Percentiles rank a stretch among this genome's conserved stretches.
Conservation (phyloP, 1,140 invertebrate genomes). For the Eulimnadia texana region DNA sequence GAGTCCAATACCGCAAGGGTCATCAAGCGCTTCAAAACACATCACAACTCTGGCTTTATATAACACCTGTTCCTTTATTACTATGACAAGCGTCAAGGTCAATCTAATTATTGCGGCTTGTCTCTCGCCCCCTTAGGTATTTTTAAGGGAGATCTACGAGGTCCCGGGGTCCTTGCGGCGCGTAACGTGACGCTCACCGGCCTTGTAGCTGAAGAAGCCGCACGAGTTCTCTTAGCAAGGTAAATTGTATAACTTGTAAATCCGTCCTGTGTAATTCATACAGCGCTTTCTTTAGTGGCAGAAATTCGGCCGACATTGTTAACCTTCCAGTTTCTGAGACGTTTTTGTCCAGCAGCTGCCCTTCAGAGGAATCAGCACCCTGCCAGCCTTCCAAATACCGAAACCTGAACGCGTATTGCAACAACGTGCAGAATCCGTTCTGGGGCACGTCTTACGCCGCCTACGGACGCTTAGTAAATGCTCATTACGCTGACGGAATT, state of each 20-base stretch:
- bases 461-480: constrained; percentile 33
- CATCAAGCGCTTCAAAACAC: background rate
- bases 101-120: background rate
- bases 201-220: background rate
- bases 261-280: background rate
- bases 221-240: background rate
- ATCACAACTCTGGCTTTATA: background rate
- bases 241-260: background rate
- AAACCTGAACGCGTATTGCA: constrained; percentile 35
- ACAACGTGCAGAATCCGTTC: constrained; percentile 38
- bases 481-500: constrained; percentile 23
- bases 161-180: background rate
- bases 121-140: background rate
- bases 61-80: background rate
- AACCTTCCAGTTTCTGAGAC: constrained; percentile 26
- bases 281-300: background rate
- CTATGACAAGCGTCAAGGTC: too few species aligned
- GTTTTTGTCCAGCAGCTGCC: constrained; percentile 29
- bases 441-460: constrained; percentile 35
- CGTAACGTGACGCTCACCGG: background rate
- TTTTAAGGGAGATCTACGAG: background rate
- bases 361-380: constrained; percentile 30
- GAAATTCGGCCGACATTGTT: background rate
- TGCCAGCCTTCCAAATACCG: constrained; percentile 30
- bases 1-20: background rate